Conservation (phyloP, 2,888 invertebrate genomes). For the Prosopocoilus inquinatus region DNA sequence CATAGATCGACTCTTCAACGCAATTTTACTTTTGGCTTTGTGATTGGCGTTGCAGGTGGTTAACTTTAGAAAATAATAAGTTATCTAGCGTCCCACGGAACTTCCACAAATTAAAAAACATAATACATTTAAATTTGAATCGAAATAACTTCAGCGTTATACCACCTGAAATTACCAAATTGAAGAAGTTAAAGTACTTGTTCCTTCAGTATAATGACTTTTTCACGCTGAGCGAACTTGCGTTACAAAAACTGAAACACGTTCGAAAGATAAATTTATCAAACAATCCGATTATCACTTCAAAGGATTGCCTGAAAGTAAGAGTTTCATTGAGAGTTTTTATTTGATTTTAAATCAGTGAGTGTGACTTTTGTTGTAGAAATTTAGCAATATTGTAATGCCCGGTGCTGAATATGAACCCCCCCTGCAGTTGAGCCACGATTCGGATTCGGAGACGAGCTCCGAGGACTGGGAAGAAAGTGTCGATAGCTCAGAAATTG, state of each 20-base stretch:
- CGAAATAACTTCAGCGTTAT: slow-evolving; percentile 57
- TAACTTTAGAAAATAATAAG: slow-evolving; percentile 64
- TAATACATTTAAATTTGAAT: slow-evolving; percentile 64
- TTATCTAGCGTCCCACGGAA: slow-evolving; percentile 55
- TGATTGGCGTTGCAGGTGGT: slow-evolving; percentile 57
- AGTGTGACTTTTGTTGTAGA: slow-evolving; percentile 25
- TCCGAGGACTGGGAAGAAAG: slow-evolving; percentile 46
- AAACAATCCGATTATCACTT: slow-evolving; percentile 38
- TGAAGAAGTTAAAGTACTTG: slow-evolving; percentile 40
- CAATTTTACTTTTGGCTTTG: background rate
- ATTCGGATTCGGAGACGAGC: slow-evolving; percentile 36
- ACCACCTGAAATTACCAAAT: slow-evolving; percentile 47
- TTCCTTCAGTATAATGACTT: slow-evolving; percentile 43
- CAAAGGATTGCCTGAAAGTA: slow-evolving; percentile 32
- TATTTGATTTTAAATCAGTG: background rate
- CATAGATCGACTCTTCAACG: background rate
- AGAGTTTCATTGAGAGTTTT: slow-evolving; percentile 13
- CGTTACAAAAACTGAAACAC: slow-evolving; percentile 36
- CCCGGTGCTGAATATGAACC: slow-evolving; percentile 30
- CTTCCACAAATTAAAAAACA: slow-evolving; percentile 54
- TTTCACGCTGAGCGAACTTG: slow-evolving; percentile 34
- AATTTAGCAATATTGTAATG: slow-evolving; percentile 37
- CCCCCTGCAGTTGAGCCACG: slow-evolving; percentile 11
- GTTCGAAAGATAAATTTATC: slow-evolving; percentile 42
- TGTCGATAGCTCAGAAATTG: slow-evolving; percentile 44